phyloP scores from a whole-genome alignment of 1,140 invertebrate species.

The Pogonus chalceus region DNA sequence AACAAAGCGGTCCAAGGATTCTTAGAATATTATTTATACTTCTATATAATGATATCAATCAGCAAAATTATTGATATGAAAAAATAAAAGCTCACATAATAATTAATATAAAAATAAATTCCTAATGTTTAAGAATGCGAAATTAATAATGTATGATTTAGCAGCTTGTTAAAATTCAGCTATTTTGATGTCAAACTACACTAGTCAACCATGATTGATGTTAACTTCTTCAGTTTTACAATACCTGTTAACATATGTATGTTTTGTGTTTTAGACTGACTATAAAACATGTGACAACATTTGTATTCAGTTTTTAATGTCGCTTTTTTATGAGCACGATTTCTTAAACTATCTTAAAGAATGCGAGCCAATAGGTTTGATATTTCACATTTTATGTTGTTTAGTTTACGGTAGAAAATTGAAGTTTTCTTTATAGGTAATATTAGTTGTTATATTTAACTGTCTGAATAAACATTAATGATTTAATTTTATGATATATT shows the following conservation, averaged over 20 bases:
- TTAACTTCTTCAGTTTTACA: background rate
- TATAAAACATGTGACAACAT: conserved; percentile 5
- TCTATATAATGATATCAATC: background rate
- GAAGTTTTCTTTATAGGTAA: no score
- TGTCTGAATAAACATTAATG: no score
- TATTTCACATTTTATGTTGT: no score
- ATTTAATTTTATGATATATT: no score
- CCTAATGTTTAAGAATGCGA: background rate
- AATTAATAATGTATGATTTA: conserved; percentile 1
- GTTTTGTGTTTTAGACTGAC: background rate
- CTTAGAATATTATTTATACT: no score
- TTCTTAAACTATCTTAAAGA: background rate
- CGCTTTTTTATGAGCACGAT: background rate
- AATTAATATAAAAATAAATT: background rate
- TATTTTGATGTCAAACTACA: background rate
- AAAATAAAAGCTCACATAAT: background rate
- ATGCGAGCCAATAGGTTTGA: no score
- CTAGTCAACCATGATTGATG: background rate
- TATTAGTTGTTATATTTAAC: no score
- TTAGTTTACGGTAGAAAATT: no score
- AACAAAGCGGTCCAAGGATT: no score
- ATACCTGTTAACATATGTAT: conserved; percentile 7
- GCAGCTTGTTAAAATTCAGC: conserved; percentile 1
- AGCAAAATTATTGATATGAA: background rate
- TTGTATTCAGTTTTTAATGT: conserved; percentile 5